Evolutionary conservation across 2,113 vertebrate species (phyloP), one percentile per base, ranked within the genome.

Genomic region (Hylia prasina): DNA sequence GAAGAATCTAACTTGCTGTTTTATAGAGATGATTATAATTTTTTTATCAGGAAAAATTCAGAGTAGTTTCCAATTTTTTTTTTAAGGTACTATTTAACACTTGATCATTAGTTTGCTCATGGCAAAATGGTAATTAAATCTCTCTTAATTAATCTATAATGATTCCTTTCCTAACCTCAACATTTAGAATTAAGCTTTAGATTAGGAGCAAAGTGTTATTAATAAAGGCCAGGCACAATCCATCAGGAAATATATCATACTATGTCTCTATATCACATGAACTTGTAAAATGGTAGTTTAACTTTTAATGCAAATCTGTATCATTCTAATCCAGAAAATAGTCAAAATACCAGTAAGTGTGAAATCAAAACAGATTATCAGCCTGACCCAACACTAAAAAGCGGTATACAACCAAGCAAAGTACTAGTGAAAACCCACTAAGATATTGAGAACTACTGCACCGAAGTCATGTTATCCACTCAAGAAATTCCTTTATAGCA

Each of bases 41-140:
- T 61, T 61, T 64, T 51, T 42, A 56, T 40, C 18, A 57, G 20
- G 20, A 92, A 78, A 89, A 71, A 80, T 22, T 73, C 24, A 39
- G 31, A 81, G 10, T 16, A 1, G 3, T 77, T 93, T 89, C 50
- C 71, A 94, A 92, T 51, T n/a, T 3, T 2, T n/a, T n/a, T n/a
- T n/a, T n/a, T n/a, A n/a, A 23, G 1, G 15, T 11, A 65, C 87
- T 79, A 72, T 48, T 90, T 86, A 80, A 92, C 21, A 87, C 2
- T 40, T 17, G 20, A 47, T 39, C 10, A 24, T 61, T 61, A 66
- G 53, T 44, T 94, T 95, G 47, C 42, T 83, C 14, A 66, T 44
- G 39, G 85, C 57, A 95, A 97, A 97, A 89, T 12, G 33, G 20
- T 93, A 97, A 97, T 94, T 97, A 97, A 92, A 80, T 72, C 40